Conservation (phyloP, 2,113 vertebrate genomes). For the Aptenodytes patagonicus region DNA sequence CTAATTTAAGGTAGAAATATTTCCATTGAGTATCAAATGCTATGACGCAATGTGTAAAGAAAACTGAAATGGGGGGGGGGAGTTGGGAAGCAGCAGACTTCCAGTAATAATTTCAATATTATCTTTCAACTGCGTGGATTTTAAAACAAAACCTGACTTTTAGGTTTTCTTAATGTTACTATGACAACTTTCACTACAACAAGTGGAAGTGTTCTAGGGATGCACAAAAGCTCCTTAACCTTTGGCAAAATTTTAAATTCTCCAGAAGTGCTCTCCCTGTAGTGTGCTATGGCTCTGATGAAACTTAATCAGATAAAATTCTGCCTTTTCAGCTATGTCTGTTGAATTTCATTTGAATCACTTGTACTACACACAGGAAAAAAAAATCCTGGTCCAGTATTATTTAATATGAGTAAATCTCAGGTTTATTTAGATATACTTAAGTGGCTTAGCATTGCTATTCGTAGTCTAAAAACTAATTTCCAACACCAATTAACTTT, state of each 20-base stretch:
- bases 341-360: neutral
- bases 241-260: neutral
- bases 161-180: neutral
- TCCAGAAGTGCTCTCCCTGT: neutral
- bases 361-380: neutral
- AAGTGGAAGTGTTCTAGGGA: neutral
- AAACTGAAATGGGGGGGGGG: neutral
- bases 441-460: neutral
- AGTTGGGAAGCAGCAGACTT: neutral
- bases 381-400: neutral
- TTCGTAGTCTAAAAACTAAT: neutral
- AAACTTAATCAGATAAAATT: neutral
- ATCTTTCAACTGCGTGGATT: neutral
- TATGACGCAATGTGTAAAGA: neutral
- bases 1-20: neutral
- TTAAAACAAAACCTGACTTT: neutral
- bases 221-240: neutral
- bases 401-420: neutral
- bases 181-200: neutral
- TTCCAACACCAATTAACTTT: neutral
- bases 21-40: neutral
- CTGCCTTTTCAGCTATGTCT: neutral
- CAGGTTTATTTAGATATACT: neutral
- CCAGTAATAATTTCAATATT: neutral
- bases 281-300: neutral